Conservation (phyloP, 1,140 invertebrate genomes). For the Scaptomyza hsui region DNA sequence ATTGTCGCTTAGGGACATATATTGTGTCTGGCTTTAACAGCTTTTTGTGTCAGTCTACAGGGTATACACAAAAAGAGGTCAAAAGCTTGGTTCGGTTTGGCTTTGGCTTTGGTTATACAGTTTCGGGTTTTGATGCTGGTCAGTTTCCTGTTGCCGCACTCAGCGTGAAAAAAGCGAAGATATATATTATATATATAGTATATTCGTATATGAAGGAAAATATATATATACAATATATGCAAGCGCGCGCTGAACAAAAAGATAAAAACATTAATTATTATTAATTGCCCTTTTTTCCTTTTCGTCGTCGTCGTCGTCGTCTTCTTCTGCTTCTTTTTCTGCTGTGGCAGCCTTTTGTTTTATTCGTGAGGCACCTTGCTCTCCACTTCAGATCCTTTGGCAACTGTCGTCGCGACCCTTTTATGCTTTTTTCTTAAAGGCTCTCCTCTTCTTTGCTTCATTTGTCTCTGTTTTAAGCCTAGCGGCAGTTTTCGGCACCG, state of each 20-base stretch:
- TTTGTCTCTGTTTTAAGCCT: conserved; percentile 29
- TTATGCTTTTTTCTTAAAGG: conserved; percentile 41
- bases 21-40: neutral
- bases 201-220: neutral
- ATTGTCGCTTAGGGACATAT: neutral
- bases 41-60: conserved; percentile 15
- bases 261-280: conserved; percentile 83
- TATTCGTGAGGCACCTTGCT: conserved; percentile 31
- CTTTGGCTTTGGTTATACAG: conserved; percentile 33
- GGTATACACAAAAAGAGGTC: conserved; percentile 15
- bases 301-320: too few relatives aligned
- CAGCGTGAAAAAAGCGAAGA: conserved; percentile 27
- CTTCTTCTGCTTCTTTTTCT: too few relatives aligned
- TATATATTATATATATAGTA: conserved; percentile 13
- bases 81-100: conserved; percentile 7
- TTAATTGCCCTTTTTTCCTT: conserved; percentile 74
- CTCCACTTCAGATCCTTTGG: conserved; percentile 58
- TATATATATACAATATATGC: conserved; percentile 18
- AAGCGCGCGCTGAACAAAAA: conserved; percentile 57
- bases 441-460: conserved; percentile 12
- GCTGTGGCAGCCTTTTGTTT: conserved; percentile 53
- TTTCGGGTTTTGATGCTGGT: conserved; percentile 49
- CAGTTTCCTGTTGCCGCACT: conserved; percentile 43
- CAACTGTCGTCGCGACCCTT: conserved; percentile 63
- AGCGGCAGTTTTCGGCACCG: conserved; percentile 34